A percentile compares a stretch with the other conserved stretches of the same genome.
Conservation (phyloP, 2,113 vertebrate genomes). For the Centrocercus urophasianus region DNA sequence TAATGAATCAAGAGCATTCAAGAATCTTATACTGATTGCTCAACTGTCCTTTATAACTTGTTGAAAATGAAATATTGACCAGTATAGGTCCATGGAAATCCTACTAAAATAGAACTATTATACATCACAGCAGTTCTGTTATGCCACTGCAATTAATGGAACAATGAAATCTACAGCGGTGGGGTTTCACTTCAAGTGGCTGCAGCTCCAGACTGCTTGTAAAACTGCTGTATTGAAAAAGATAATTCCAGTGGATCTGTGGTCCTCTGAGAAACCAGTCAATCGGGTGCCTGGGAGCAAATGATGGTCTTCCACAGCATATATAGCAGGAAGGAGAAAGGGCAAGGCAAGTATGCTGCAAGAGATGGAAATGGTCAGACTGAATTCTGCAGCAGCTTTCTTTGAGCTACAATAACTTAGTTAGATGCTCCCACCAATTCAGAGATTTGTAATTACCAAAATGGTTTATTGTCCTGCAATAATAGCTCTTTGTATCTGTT, state of each 20-base stretch:
- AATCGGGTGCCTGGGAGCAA: not conserved
- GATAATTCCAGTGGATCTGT: not conserved
- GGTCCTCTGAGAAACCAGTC: not conserved
- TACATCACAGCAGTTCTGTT: not conserved
- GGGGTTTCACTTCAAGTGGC: not conserved
- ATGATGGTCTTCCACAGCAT: not conserved
- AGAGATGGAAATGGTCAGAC: not conserved
- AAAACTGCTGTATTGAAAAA: not conserved
- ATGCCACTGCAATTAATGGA: not conserved
- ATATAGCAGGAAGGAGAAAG: not conserved
- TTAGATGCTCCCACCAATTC: slow-evolving; percentile 22
- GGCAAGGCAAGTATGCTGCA: rapidly evolving
- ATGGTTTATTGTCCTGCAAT: not conserved
- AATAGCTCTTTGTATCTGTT: slow-evolving; percentile 4
- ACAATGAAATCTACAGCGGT: not conserved
- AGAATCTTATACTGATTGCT: not conserved
- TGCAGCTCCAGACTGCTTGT: not conserved
- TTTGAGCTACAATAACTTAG: not conserved
- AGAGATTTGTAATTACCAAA: slow-evolving; percentile 20
- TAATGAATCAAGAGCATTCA: not conserved
- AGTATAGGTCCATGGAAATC: not conserved
- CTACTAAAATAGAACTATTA: not conserved
- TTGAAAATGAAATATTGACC: slow-evolving; percentile 3
- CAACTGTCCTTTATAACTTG: not conserved
- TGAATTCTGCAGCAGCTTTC: not conserved